These are phyloP conservation scores for Oxyteleia sp. DNA, from an alignment of 2,888 invertebrate species.

Conservation along the genomic window DNA sequence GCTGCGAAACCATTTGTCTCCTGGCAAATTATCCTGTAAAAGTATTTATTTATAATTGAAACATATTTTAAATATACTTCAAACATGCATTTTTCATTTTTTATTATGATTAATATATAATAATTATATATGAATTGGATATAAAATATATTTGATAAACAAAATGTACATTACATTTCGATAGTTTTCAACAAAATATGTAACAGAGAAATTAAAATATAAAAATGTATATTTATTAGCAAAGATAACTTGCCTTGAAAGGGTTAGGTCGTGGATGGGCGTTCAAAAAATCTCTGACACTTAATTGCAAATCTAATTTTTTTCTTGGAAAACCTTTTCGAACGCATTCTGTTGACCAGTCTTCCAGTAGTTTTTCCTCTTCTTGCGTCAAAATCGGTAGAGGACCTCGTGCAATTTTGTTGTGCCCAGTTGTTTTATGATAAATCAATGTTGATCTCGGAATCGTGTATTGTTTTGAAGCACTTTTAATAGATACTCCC, in stretches of 20 bases:
- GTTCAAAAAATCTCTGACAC: conserved; percentile 28
- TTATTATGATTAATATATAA: too few species aligned
- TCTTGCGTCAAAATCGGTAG: background rate
- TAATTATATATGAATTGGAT: too few species aligned
- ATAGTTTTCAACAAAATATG: too few species aligned
- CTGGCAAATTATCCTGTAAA: conserved; percentile 24
- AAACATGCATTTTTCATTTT: too few species aligned
- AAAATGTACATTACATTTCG: too few species aligned
- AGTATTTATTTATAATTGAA: background rate
- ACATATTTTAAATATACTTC: too few species aligned
- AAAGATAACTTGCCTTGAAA: conserved; percentile 21
- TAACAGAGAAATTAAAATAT: too few species aligned
- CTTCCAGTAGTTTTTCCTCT: conserved; percentile 20
- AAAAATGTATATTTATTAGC: too few species aligned
- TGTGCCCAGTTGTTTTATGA: background rate
- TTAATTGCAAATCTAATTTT: conserved; percentile 25
- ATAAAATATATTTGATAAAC: too few species aligned
- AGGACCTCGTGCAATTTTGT: conserved; percentile 12
- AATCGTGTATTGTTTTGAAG: conserved; percentile 9
- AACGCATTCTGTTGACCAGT: conserved; percentile 28
- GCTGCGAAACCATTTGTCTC: conserved; percentile 17
- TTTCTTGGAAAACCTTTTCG: conserved; percentile 31
- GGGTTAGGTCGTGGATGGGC: conserved; percentile 10
- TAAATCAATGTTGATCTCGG: background rate
- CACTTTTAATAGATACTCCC: conserved; percentile 12